Evolutionary conservation across 30 jellyfish, hydroid and myxozoan species (phyloP).

Genomic region (Hydractinia symbiolongicarpus): DNA sequence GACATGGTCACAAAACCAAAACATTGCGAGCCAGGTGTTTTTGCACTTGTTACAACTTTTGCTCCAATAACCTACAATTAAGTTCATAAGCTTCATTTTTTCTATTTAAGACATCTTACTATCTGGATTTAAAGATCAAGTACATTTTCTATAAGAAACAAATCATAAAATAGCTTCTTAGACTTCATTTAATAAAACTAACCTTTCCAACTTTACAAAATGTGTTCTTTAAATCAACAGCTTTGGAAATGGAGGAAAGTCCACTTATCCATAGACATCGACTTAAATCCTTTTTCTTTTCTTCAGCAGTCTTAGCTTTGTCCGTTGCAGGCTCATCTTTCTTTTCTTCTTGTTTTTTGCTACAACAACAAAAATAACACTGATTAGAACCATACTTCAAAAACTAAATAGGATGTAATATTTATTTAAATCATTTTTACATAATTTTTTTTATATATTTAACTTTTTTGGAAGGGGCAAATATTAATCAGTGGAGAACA

Average conservation of each 20-base stretch:
- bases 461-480: no score
- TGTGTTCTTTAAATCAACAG: slow-evolving; percentile 72
- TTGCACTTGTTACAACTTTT: slow-evolving; percentile 96
- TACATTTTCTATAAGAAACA: background rate
- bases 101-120: background rate
- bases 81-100: background rate
- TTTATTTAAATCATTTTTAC: no score
- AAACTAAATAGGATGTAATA: no score
- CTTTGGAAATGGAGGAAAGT: slow-evolving; percentile 80
- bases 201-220: slow-evolving; percentile 88
- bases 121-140: background rate
- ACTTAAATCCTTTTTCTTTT: slow-evolving; percentile 55
- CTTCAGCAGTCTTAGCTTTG: slow-evolving; percentile 3
- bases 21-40: slow-evolving; percentile 96
- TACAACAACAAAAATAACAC: background rate
- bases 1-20: slow-evolving; percentile 96
- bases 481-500: no score
- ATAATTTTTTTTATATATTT: no score
- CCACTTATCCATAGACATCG: slow-evolving; percentile 97
- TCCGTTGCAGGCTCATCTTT: background rate
- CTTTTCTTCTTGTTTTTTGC: background rate
- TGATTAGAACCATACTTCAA: no score
- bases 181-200: background rate
- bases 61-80: slow-evolving; percentile 92
- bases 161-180: background rate